Evolutionary conservation across 1,140 invertebrate genomes (phyloP), one percentile per base, ranked within the genome.

Genomic region (Melipona quadrifasciata): DNA sequence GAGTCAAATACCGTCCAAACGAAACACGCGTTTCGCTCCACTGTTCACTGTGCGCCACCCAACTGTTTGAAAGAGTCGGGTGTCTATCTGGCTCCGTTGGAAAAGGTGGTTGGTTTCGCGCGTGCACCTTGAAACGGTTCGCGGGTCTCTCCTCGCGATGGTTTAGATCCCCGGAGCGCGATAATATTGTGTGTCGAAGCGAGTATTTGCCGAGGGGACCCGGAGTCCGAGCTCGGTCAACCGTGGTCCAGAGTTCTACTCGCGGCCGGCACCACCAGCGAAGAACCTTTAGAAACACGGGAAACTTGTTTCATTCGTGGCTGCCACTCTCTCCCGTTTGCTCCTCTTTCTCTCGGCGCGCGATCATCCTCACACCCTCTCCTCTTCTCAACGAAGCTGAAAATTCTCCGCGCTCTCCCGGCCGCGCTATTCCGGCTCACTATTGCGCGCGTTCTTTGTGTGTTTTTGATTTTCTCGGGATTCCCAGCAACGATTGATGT

Each of bases 121-220:
- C 82, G 80, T 67, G 78, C 73, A 51, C 61, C 19, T 68, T 34
- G 61, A 71, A 78, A 86, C 53, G 39, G 85, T 65, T 70, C 82
- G 85, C 73, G 77, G 70, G 61, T 68, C 47, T 58, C 55, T 19
- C 0, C 55, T 64, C 73, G 74, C 84, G 87, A 91, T 89, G 89
- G 91, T 91, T 91, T 91, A 91, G 91, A 91, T 91, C 88, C 82
- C 85, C 75, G 70, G 84, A 89, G 90, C 84, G 90, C 85, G 91
- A 91, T 91, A 91, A 91, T 91, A 91, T 91, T 91, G 91, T 91
- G 87, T 91, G 88, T 78, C 87, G 85, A 89, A 81, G 89, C 58
- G 70, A 89, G 90, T 91, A 91, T 91, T 91, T 91, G 91, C 88
- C 86, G 81, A 87, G 83, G 75, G 86, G 88, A 77, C 57, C 34